phyloP scores from a whole-genome alignment of 2,797 vertebrate species.

The Babyrousa celebensis region DNA sequence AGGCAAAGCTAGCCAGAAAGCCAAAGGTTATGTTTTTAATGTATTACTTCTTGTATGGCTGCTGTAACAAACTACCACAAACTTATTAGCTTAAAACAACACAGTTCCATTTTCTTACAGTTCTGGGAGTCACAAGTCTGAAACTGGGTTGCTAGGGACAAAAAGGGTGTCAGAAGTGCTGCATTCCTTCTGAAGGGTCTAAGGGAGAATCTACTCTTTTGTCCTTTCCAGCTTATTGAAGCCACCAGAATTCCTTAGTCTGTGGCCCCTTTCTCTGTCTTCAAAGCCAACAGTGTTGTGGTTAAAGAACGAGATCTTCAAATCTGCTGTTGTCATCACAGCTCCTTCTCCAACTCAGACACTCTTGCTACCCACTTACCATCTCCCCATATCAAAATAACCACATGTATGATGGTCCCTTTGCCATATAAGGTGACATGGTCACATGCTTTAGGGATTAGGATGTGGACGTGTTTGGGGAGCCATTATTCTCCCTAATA shows the following conservation, averaged over 20 bases:
- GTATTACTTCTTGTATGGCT: too few species aligned
- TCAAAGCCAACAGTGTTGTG: not conserved
- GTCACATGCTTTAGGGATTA: not conserved
- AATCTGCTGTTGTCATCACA: not conserved
- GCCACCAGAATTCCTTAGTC: too few species aligned
- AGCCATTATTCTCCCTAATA: too few species aligned
- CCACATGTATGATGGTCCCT: not conserved
- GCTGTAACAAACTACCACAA: not conserved
- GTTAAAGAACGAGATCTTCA: not conserved
- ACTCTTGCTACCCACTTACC: not conserved
- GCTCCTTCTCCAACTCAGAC: not conserved
- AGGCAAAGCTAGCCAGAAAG: not conserved
- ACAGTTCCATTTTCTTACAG: not conserved
- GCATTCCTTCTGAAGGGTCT: not conserved
- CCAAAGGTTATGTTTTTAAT: too few species aligned
- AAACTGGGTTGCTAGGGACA: not conserved
- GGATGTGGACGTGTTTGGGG: not conserved
- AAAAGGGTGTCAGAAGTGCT: not conserved
- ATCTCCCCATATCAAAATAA: not conserved
- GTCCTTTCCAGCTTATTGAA: not conserved
- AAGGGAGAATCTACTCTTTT: rapidly evolving
- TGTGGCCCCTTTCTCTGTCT: not conserved
- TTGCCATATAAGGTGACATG: rapidly evolving
- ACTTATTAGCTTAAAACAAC: not conserved
- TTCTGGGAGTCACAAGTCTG: not conserved